These are phyloP conservation scores for Meteorus sp. DNA, from an alignment of 1,140 invertebrate genomes.

Conservation along the genomic window DNA sequence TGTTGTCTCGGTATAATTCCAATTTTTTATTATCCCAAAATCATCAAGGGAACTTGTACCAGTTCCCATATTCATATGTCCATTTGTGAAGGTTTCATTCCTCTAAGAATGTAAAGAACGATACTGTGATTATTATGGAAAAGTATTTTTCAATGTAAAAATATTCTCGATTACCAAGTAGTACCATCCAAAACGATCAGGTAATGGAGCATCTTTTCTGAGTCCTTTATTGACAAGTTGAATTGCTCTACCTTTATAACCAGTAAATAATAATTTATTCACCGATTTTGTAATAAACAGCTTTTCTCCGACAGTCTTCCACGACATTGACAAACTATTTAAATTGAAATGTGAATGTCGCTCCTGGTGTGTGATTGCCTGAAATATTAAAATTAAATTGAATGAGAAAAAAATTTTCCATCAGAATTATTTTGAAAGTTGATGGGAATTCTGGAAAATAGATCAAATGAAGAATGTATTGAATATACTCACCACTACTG, in stretches of 20 bases:
- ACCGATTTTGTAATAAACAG: slow-evolving; percentile 69
- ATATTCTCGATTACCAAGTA: too few relatives aligned
- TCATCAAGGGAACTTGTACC: slow-evolving; percentile 63
- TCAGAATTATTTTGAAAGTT: neutral
- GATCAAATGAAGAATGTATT: too few relatives aligned
- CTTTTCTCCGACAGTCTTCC: slow-evolving; percentile 53
- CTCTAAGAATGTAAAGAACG: too few relatives aligned
- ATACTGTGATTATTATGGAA: too few relatives aligned
- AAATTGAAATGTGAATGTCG: slow-evolving; percentile 62
- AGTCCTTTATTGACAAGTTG: slow-evolving; percentile 62
- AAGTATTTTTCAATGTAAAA: neutral
- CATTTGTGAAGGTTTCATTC: slow-evolving; percentile 68
- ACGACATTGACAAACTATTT: slow-evolving; percentile 60
- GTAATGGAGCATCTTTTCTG: slow-evolving; percentile 61
- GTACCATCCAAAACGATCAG: slow-evolving; percentile 80
- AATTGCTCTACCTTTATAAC: slow-evolving; percentile 73
- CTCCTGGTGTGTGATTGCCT: slow-evolving; percentile 71
- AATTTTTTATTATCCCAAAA: slow-evolving; percentile 68
- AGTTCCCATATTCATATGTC: slow-evolving; percentile 73
- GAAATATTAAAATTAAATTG: slow-evolving; percentile 39
- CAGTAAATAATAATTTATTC: slow-evolving; percentile 76
- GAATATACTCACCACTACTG: slow-evolving; percentile 72
- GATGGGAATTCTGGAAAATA: too few relatives aligned
- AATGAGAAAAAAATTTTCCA: neutral
- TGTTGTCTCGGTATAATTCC: slow-evolving; percentile 69